These are phyloP conservation scores for Tethya wilhelma DNA, from an alignment of 37 sponge, comb jelly and placozoan genomes.

Conservation along the genomic window DNA sequence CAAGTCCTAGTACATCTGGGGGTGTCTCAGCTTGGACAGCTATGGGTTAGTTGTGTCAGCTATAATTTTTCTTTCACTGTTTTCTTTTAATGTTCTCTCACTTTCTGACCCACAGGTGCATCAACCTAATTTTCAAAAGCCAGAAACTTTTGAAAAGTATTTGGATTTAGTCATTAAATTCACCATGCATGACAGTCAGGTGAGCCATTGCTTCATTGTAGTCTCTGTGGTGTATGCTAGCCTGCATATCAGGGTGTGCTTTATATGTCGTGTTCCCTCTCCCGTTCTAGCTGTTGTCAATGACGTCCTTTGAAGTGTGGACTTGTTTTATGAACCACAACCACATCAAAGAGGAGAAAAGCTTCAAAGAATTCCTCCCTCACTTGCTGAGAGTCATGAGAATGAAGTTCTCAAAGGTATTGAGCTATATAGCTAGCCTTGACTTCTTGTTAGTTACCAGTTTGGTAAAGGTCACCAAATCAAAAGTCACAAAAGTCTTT, in stretches of 20 bases:
- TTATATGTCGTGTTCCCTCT: no score
- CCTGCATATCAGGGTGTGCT: no score
- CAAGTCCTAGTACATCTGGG: conserved; percentile 59
- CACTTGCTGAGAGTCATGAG: conserved; percentile 23
- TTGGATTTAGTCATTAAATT: conserved; percentile 30
- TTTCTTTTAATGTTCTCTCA: not conserved
- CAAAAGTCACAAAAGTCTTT: no score
- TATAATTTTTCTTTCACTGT: not conserved
- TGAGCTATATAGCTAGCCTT: no score
- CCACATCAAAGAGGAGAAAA: conserved; percentile 20
- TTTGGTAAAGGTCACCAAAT: no score
- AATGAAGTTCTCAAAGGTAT: conserved; percentile 28
- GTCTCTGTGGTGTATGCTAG: no score
- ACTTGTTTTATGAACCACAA: conserved; percentile 28
- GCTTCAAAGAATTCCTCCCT: conserved; percentile 35
- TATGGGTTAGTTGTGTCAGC: conserved; percentile 46
- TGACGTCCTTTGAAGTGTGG: conserved; percentile 44
- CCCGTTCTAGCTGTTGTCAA: conserved; percentile 38
- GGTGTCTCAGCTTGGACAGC: conserved; percentile 38
- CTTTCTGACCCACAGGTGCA: not conserved
- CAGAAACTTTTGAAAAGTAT: conserved; percentile 22
- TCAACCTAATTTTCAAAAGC: conserved; percentile 4
- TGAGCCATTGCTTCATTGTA: not conserved
- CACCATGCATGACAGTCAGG: conserved; percentile 54
- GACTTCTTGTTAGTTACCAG: no score